Conservation (phyloP, 2,113 vertebrate genomes). For the Centropristis striata region DNA sequence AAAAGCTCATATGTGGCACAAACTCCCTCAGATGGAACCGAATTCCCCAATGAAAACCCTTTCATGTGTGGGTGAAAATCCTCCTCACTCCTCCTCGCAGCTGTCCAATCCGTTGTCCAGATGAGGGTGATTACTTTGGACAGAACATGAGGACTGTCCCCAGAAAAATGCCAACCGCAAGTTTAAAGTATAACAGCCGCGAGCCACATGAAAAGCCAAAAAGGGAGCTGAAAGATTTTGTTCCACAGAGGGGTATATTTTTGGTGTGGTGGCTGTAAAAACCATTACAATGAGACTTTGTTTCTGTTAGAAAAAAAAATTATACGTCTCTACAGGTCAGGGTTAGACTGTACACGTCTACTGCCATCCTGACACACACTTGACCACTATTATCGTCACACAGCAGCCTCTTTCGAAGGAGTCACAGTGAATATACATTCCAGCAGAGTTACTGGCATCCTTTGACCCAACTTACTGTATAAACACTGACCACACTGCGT, state of each 20-base stretch:
- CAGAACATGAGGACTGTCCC: conserved; percentile 74
- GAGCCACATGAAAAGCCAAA: conserved; percentile 77
- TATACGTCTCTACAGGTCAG: conserved; percentile 63
- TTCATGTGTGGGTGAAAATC: conserved; percentile 60
- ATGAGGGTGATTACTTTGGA: conserved; percentile 78
- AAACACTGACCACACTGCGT: conserved; percentile 47
- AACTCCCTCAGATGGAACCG: conserved; percentile 45
- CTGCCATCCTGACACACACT: conserved; percentile 45
- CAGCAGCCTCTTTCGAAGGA: conserved; percentile 37
- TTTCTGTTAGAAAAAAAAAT: conserved; percentile 63
- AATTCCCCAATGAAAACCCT: conserved; percentile 42
- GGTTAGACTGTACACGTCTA: conserved; percentile 65
- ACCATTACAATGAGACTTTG: conserved; percentile 79
- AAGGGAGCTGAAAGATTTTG: conserved; percentile 64
- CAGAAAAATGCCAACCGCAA: conserved; percentile 72
- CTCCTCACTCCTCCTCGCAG: conserved; percentile 45
- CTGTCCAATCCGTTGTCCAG: conserved; percentile 73
- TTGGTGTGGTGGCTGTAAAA: conserved; percentile 68
- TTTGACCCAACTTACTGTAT: conserved; percentile 41
- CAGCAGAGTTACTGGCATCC: conserved; percentile 58
- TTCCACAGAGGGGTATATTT: conserved; percentile 75
- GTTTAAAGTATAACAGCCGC: conserved; percentile 78
- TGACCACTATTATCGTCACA: conserved; percentile 63
- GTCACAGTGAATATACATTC: conserved; percentile 54
- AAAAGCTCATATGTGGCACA: conserved; percentile 59